Base-by-base conservation (phyloP, 2,113 vertebrate species). In the Ciconia maguari region DNA sequence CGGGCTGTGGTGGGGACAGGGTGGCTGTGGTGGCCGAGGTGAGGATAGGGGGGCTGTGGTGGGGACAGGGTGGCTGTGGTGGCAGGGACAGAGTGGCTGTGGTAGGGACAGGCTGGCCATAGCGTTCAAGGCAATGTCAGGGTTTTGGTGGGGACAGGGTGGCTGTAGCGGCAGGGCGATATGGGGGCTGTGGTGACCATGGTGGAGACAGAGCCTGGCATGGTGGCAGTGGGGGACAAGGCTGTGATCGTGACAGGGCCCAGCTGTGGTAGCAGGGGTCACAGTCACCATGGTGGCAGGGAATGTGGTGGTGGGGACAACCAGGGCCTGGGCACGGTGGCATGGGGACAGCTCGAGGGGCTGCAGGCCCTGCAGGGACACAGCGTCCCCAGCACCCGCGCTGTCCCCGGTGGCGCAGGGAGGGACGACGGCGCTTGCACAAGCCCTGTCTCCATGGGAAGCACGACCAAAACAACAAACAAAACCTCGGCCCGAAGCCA, bases 381-480 rank as follows among this genome's bases (percentile, higher is more conserved):
- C 4, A 12, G 48, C 8, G 7, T 18, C 36, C 36, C 29, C 70
- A 29, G 79, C 62, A 21, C 62, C 41, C 58, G 0, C 3, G 1
- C 42, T 27, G 85, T 34, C 85, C 77, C 89, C 2, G 6, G 49
- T 26, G 8, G 69, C 10, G 7, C 44, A 16, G 26, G 86, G 32
- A 81, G n/a, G 62, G n/a, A 38, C 2, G 24, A 8, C 57, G 74
- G 86, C 8, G 20, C 58, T 92, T 84, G 83, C 95, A 78, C 94
- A 88, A 92, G 65, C 55, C 41, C 83, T 29, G 79, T 95, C 75
- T 85, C 95, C 92, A 96, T 90, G 94, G 89, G 29, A 57, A 94
- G 11, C 16, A 3, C 5, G 0, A 87, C 75, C 89, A 78, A 95
- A 95, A 96, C 94, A 95, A 87, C 69, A 95, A 96, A 96, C 94